Conservation (phyloP, 2,888 invertebrate species). For the Drosophila nigricruria region DNA sequence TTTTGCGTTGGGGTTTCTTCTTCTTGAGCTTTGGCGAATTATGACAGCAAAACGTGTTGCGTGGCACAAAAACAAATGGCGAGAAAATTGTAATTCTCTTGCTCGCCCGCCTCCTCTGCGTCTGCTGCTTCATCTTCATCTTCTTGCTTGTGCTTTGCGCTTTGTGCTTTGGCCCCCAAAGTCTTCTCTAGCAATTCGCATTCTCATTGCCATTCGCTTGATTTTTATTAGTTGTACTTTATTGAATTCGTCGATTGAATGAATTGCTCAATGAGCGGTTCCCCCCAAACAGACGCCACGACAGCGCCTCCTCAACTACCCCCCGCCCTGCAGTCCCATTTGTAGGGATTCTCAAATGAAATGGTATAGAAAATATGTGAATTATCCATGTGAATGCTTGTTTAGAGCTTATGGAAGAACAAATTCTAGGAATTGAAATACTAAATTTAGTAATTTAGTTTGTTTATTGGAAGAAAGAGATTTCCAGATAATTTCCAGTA, state of each 20-base stretch:
- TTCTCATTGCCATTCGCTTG: slow-evolving; percentile 61
- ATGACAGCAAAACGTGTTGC: slow-evolving; percentile 68
- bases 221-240: slow-evolving; percentile 80
- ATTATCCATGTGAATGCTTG: slow-evolving; percentile 17
- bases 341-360: slow-evolving; percentile 37
- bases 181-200: slow-evolving; percentile 39
- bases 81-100: slow-evolving; percentile 79
- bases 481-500: background rate
- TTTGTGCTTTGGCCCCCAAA: slow-evolving; percentile 11
- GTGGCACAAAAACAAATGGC: slow-evolving; percentile 69
- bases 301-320: background rate
- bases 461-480: background rate
- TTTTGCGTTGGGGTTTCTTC: slow-evolving; percentile 32
- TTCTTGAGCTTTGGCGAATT: slow-evolving; percentile 49
- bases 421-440: background rate
- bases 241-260: slow-evolving; percentile 78
- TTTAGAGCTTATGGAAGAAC: background rate
- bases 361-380: slow-evolving; percentile 28
- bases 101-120: slow-evolving; percentile 46
- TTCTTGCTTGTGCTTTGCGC: no score
- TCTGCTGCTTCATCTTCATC: background rate
- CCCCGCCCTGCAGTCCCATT: background rate
- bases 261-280: slow-evolving; percentile 76
- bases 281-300: slow-evolving; percentile 7
- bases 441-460: background rate